Evolutionary conservation across 2,888 invertebrate genomes (phyloP), one percentile per base, ranked within the genome.

Genomic region (Cryptophagus acutangulus): DNA sequence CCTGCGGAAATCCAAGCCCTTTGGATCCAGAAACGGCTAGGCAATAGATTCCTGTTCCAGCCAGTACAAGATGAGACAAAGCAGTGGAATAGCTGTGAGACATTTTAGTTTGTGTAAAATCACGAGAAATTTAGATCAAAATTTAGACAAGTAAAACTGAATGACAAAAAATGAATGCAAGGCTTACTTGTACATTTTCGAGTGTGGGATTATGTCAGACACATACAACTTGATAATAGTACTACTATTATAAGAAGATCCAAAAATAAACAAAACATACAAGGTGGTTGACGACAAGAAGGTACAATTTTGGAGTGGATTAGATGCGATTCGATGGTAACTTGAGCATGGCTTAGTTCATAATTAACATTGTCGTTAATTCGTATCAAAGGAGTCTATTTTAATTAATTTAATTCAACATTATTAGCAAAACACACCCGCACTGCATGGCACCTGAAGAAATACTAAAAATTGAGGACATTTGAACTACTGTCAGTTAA

Each of bases 41-140:
- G 36, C 62, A 63, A 45, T 56, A 62, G 38, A 62, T 49, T 15
- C 62, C 57, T 14, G 58, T 59, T 30, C 60, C 62, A 38, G 62
- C 62, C 34, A 65, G 46, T 38, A 61, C 41, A 33, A 61, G 38
- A 45, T 64, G 58, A 3, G 63, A 64, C 13, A 64, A 43, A 17
- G 65, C 65, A 17, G 65, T 63, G 8, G 56, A 52, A 39, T 62
- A 64, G 28, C 44, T 41, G 12, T 28, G 28, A 26, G 31, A 16
- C 15, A 28, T 28, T 28, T 6, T 28, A 28, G 12, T 28, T 28
- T 5, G 5, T n/a, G 10, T 5, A 15, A 9, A 31, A 16, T 31
- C 3, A 2, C 16, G 13, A 5, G 4, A n/a, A 15, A n/a, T 15
- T 31, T 4, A 15, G 5, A 31, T 31, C 9, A 31, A 31, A 31